A percentile compares a stretch with the other conserved stretches of the same genome.
phyloP scores from a whole-genome alignment of 2,797 vertebrate genomes.

The Gadopsis bispinosus region DNA sequence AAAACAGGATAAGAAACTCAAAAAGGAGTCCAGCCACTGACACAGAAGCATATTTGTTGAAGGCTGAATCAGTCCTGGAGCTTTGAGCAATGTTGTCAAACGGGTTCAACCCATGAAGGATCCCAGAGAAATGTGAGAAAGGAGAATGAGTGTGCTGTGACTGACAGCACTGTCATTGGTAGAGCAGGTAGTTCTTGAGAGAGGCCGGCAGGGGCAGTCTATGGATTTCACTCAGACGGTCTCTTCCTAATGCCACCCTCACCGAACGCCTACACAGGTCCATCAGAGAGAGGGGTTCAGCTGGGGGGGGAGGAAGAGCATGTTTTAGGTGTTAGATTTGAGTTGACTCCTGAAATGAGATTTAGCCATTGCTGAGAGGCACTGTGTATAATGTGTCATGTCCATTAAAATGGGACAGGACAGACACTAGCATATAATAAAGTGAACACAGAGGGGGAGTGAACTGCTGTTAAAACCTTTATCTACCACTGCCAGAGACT shows the following conservation, averaged over 20 bases:
- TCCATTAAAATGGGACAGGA: background rate
- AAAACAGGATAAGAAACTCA: slow-evolving; percentile 74
- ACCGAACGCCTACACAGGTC: slow-evolving; percentile 96
- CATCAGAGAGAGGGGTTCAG: slow-evolving; percentile 97
- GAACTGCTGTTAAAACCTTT: background rate
- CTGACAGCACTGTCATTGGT: slow-evolving; percentile 88
- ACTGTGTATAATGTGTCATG: background rate
- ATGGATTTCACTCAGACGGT: slow-evolving; percentile 93
- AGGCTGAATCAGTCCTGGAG: slow-evolving; percentile 70
- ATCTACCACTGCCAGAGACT: background rate
- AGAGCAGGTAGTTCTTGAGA: slow-evolving; percentile 99
- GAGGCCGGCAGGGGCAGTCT: slow-evolving; percentile 93
- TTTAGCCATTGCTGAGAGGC: background rate
- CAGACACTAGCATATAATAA: background rate
- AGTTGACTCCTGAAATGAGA: too few species aligned
- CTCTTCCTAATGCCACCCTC: slow-evolving; percentile 93
- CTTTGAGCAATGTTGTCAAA: slow-evolving; percentile 75
- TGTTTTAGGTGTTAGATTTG: background rate
- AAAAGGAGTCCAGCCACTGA: slow-evolving; percentile 62
- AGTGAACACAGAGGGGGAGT: background rate
- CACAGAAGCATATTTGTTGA: slow-evolving; percentile 71
- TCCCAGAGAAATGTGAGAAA: slow-evolving; percentile 73
- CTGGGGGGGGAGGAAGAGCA: slow-evolving; percentile 75
- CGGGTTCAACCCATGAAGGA: slow-evolving; percentile 69
- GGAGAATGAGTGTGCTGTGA: slow-evolving; percentile 56